These are phyloP conservation scores for Argentina silus DNA, from an alignment of 2,797 vertebrate genomes.

Conservation along the genomic window DNA sequence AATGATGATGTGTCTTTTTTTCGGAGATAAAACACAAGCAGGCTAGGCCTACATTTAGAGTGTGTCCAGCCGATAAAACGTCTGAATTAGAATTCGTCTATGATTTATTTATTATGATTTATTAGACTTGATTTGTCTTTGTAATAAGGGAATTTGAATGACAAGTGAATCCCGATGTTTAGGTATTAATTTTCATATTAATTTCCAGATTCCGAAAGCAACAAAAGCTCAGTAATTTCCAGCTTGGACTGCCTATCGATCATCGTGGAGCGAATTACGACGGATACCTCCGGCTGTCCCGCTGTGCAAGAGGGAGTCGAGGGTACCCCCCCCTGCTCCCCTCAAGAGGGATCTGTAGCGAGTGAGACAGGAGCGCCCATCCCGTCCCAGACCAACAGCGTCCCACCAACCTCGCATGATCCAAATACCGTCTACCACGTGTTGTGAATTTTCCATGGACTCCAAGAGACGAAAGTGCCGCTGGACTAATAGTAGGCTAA, in stretches of 20 bases:
- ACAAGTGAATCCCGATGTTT: not conserved
- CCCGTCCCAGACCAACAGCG: conserved; percentile 58
- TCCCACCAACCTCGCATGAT: conserved; percentile 57
- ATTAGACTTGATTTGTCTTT: not conserved
- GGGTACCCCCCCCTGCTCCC: conserved; percentile 72
- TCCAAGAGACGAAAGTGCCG: conserved; percentile 16
- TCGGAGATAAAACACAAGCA: not conserved
- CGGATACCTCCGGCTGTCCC: conserved; percentile 76
- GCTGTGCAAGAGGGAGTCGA: conserved; percentile 66
- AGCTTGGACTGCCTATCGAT: conserved; percentile 91
- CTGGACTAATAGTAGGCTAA: conserved; percentile 17
- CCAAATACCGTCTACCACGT: conserved; percentile 83
- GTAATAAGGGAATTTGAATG: not conserved
- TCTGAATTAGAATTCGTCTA: too few relatives aligned
- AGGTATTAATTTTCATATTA: conserved; percentile 23
- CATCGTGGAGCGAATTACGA: conserved; percentile 93
- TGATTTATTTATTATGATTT: not conserved
- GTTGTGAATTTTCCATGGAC: conserved; percentile 70
- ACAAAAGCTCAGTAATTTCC: conserved; percentile 82
- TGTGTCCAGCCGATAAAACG: too few relatives aligned
- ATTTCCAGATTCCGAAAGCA: conserved; percentile 79
- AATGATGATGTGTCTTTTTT: not conserved
- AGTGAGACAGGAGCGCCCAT: conserved; percentile 65
- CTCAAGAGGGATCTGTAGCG: conserved; percentile 63
- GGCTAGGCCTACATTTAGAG: too few relatives aligned